phyloP scores from a whole-genome alignment of 2,113 vertebrate genomes.

The Saimiri boliviensis region DNA sequence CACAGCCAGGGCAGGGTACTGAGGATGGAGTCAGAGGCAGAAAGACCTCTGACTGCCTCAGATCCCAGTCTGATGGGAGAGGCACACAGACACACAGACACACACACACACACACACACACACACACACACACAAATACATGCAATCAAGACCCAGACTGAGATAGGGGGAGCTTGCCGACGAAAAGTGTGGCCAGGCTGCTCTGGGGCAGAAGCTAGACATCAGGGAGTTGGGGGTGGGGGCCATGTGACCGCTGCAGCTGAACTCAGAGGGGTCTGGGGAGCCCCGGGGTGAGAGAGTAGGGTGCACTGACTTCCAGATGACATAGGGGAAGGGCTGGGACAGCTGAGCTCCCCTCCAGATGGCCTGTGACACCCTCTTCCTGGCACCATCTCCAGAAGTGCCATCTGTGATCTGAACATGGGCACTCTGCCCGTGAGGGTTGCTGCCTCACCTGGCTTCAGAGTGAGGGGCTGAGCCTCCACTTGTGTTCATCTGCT shows the following conservation, averaged over 20 bases:
- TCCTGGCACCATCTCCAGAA: background rate
- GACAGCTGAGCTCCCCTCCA: background rate
- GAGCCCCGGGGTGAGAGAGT: background rate
- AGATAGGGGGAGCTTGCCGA: conserved; percentile 71
- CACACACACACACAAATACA: too few relatives aligned
- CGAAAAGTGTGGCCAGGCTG: background rate
- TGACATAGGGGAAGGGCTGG: background rate
- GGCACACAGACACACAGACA: too few relatives aligned
- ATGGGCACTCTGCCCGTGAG: background rate
- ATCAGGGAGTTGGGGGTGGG: background rate
- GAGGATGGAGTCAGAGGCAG: background rate
- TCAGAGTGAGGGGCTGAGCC: background rate
- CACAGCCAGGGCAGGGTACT: background rate
- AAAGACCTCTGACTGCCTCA: background rate
- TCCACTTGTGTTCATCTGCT: background rate
- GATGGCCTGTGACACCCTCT: background rate
- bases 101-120: background rate
- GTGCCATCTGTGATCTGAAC: background rate
- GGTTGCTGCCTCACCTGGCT: background rate
- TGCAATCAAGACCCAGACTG: background rate
- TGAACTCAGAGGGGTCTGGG: background rate
- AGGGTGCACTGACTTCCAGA: too few relatives aligned
- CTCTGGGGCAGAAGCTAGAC: background rate
- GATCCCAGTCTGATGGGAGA: background rate
- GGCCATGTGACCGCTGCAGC: background rate